A percentile compares a stretch with the other conserved stretches of the same genome.
phyloP scores from a whole-genome alignment of 2,797 vertebrate genomes.

The Brachyalestes nurse region DNA sequence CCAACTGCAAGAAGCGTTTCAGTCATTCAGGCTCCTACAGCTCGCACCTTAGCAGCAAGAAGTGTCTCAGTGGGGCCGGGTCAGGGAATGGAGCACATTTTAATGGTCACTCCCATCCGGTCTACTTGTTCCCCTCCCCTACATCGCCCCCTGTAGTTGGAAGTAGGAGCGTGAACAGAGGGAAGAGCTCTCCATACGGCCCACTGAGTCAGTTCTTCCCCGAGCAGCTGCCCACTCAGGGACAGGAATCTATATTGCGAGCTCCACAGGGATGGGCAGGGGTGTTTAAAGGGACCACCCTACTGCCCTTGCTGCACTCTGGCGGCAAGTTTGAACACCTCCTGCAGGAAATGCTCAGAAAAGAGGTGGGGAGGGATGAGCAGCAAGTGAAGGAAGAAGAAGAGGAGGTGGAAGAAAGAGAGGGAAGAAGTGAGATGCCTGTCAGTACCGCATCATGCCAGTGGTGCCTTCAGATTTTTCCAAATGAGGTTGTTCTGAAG shows the following conservation, averaged over 20 bases:
- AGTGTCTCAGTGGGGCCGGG: conserved; percentile 76
- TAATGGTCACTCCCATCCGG: conserved; percentile 71
- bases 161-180: conserved; percentile 63
- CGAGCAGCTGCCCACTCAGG: conserved; percentile 46
- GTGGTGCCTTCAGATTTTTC: conserved; percentile 78
- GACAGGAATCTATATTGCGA: conserved; percentile 51
- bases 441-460: conserved; percentile 65
- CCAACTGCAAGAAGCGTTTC: conserved; percentile 84
- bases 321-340: conserved; percentile 78
- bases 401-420: conserved; percentile 52
- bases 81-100: conserved; percentile 53
- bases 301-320: conserved; percentile 75
- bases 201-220: conserved; percentile 15
- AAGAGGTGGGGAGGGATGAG: conserved; percentile 65
- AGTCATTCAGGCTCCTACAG: conserved; percentile 86
- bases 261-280: conserved; percentile 64
- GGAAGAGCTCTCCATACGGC: conserved; percentile 64
- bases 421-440: conserved; percentile 32
- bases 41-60: conserved; percentile 82
- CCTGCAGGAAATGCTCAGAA: conserved; percentile 78
- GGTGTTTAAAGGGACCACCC: conserved; percentile 71
- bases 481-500: conserved; percentile 71
- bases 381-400: conserved; percentile 31
- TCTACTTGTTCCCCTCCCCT: conserved; percentile 67
- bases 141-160: conserved; percentile 71